Percentiles rank a stretch among this genome's conserved stretches.
phyloP scores from a whole-genome alignment of 1,140 invertebrate genomes.

The Drosophila chauvacae region DNA sequence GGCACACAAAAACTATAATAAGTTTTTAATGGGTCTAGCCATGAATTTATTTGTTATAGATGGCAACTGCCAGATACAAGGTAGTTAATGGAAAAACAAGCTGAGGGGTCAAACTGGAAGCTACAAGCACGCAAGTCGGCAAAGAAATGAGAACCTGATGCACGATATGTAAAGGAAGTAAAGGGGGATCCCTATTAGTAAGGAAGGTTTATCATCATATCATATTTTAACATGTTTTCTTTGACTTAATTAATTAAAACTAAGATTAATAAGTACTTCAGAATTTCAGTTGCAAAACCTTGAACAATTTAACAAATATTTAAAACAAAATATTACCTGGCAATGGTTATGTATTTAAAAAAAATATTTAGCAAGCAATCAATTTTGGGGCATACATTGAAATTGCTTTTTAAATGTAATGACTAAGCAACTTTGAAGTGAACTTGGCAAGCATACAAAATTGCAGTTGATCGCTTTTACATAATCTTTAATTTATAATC shows the following conservation, averaged over 20 bases:
- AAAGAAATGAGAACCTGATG: not conserved
- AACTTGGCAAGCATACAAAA: slow-evolving; percentile 22
- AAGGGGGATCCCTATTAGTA: not conserved
- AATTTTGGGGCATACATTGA: not conserved
- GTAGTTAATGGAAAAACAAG: slow-evolving; percentile 26
- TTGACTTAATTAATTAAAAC: too few species aligned
- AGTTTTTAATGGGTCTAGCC: slow-evolving; percentile 59
- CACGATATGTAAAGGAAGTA: slow-evolving; percentile 12
- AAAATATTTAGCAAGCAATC: not conserved
- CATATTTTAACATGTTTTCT: not conserved
- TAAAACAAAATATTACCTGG: not conserved
- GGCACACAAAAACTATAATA: slow-evolving; percentile 57
- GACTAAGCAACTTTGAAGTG: slow-evolving; percentile 22
- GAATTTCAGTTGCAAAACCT: too few species aligned
- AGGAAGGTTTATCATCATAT: not conserved
- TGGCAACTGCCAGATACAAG: slow-evolving; percentile 47
- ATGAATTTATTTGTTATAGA: slow-evolving; percentile 69
- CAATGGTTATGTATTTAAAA: not conserved
- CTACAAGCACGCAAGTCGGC: slow-evolving; percentile 20
- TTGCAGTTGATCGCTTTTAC: slow-evolving; percentile 32
- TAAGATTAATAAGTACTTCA: too few species aligned
- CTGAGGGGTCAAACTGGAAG: slow-evolving; percentile 19
- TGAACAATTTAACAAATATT: not conserved
- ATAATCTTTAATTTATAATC: slow-evolving; percentile 33
- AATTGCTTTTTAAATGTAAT: slow-evolving; percentile 30